These are phyloP conservation scores for Anas bernieri DNA, from an alignment of 2,797 vertebrate species.

Conservation along the genomic window DNA sequence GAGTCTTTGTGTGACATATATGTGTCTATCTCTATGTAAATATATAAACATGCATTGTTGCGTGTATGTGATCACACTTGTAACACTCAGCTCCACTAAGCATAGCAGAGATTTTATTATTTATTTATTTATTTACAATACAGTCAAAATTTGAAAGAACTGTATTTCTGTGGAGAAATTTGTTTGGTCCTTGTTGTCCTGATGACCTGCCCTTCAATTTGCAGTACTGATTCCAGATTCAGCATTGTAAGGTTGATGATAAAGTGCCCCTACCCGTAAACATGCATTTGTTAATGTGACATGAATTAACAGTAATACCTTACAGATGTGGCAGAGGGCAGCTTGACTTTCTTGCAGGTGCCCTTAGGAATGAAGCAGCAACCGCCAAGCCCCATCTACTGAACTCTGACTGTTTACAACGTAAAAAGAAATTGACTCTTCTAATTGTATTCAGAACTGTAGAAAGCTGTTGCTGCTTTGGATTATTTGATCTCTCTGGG, in stretches of 20 bases:
- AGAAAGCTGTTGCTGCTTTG: constrained; percentile 49
- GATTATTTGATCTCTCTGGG: constrained; percentile 61
- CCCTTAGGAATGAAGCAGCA: background rate
- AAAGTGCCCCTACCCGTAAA: background rate
- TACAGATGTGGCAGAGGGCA: background rate
- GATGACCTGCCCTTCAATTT: background rate
- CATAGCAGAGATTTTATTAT: background rate
- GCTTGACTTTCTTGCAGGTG: background rate
- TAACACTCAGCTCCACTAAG: background rate
- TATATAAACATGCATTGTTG: background rate
- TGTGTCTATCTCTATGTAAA: background rate
- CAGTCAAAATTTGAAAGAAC: background rate
- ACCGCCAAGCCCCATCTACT: background rate
- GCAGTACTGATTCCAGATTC: background rate
- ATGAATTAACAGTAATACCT: background rate
- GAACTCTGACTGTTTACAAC: constrained; percentile 2
- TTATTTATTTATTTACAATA: background rate
- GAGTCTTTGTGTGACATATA: background rate
- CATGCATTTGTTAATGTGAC: background rate
- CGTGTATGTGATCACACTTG: background rate
- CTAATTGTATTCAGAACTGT: constrained; percentile 48
- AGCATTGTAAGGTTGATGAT: background rate
- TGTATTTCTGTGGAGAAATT: background rate
- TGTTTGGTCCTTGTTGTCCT: background rate
- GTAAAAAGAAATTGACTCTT: constrained; percentile 26